These are phyloP conservation scores for Glossosoma conforme DNA, from an alignment of 1,140 invertebrate species.

Conservation along the genomic window DNA sequence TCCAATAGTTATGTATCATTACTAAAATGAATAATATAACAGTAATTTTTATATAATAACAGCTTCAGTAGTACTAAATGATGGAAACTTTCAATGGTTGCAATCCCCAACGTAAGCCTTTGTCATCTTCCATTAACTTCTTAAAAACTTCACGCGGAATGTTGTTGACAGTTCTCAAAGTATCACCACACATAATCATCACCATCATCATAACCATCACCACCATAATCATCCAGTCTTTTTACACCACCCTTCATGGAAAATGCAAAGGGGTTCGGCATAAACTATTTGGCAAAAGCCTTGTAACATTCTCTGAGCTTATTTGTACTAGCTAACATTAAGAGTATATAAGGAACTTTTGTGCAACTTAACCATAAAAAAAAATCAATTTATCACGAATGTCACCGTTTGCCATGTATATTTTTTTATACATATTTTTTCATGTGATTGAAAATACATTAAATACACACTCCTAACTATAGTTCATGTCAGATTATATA, in stretches of 20 bases:
- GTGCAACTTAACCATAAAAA: constrained; percentile 29
- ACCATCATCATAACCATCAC: constrained; percentile 8
- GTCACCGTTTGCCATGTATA: too few species aligned
- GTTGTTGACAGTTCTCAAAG: constrained; percentile 19
- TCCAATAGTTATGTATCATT: too few species aligned
- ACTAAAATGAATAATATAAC: too few species aligned
- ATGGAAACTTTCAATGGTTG: constrained; percentile 5
- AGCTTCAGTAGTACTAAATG: neutral
- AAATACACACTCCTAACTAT: too few species aligned
- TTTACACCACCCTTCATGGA: constrained; percentile 24
- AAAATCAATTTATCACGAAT: constrained; percentile 17
- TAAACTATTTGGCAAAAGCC: constrained; percentile 28
- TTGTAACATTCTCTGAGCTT: constrained; percentile 3
- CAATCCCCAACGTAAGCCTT: neutral
- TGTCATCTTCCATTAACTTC: neutral
- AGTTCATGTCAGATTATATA: too few species aligned
- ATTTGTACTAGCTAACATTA: constrained; percentile 22
- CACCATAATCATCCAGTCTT: too few species aligned
- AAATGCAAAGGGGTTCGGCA: constrained; percentile 22
- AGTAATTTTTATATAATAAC: too few species aligned
- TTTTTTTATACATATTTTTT: too few species aligned
- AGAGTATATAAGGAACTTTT: constrained; percentile 31
- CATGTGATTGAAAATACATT: too few species aligned
- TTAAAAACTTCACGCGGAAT: constrained; percentile 24
- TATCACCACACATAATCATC: constrained; percentile 1